Evolutionary conservation across 1,140 invertebrate genomes (phyloP).

Genomic region (Adoxophyes honmai): DNA sequence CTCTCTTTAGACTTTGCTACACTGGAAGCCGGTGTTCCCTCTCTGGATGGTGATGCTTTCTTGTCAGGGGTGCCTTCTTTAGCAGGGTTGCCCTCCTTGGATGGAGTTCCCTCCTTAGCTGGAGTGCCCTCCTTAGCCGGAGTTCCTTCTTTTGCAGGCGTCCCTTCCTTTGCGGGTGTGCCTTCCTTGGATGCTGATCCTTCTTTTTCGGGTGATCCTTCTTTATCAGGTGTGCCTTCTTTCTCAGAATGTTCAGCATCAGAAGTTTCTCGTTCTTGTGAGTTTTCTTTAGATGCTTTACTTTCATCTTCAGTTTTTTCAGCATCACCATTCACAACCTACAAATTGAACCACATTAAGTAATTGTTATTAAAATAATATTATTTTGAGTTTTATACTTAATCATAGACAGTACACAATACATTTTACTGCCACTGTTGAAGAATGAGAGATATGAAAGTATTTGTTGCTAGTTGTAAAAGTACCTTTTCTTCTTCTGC

Average conservation of each 20-base stretch:
- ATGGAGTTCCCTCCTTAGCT: conserved; percentile 14
- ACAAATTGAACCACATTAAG: conserved; percentile 3
- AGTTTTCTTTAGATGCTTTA: conserved; percentile 20
- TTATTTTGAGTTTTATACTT: too few species aligned
- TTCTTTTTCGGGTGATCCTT: conserved; percentile 20
- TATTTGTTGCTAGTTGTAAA: not conserved
- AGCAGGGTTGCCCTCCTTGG: conserved; percentile 13
- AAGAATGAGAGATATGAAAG: too few species aligned
- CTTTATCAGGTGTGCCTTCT: conserved; percentile 29
- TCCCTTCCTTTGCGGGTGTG: conserved; percentile 16
- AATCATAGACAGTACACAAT: too few species aligned
- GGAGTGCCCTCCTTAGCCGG: conserved; percentile 28
- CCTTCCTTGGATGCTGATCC: not conserved
- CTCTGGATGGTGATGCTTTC: conserved; percentile 24
- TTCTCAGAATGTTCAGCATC: conserved; percentile 15
- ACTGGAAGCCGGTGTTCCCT: not conserved
- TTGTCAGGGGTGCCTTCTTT: conserved; percentile 34
- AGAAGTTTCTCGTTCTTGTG: conserved; percentile 18
- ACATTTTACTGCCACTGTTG: too few species aligned
- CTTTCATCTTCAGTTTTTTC: conserved; percentile 20
- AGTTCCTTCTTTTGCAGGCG: conserved; percentile 31
- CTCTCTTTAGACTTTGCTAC: not conserved
- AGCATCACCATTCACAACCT: conserved; percentile 20
- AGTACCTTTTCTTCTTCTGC: conserved; percentile 41
- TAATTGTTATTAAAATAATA: too few species aligned